phyloP scores from a whole-genome alignment of 2,888 invertebrate genomes.

The Athripsodes cinereus region DNA sequence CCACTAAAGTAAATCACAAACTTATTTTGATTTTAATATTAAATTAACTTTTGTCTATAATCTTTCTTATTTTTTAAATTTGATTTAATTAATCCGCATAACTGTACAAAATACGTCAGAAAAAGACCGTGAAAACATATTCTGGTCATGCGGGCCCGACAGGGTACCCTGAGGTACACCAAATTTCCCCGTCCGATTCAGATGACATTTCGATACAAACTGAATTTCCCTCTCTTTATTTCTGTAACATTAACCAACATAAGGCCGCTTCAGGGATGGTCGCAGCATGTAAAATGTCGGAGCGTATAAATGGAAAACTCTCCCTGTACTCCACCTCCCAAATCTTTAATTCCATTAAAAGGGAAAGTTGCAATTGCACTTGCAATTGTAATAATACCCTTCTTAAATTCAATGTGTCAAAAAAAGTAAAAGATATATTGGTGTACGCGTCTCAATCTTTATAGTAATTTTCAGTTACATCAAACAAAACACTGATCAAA shows the following conservation, averaged over 20 bases:
- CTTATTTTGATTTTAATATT: too few relatives aligned
- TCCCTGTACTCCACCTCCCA: not conserved
- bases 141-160: not conserved
- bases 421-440: too few relatives aligned
- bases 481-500: too few relatives aligned
- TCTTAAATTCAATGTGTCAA: not conserved
- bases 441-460: too few relatives aligned
- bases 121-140: too few relatives aligned
- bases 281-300: not conserved
- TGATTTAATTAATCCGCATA: too few relatives aligned
- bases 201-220: not conserved
- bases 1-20: too few relatives aligned
- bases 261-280: not conserved
- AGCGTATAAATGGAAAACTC: slow-evolving; percentile 1
- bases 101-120: too few relatives aligned
- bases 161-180: not conserved
- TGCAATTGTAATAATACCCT: not conserved
- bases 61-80: too few relatives aligned
- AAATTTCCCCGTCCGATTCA: not conserved
- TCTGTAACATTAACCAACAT: slow-evolving; percentile 2
- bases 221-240: not conserved
- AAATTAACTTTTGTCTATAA: too few relatives aligned
- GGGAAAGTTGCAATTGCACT: slow-evolving; percentile 23
- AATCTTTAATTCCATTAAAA: slow-evolving; percentile 5
- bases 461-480: too few relatives aligned